Conservation (phyloP, 2,113 vertebrate species). For the Poeciliopsis retropinna region DNA sequence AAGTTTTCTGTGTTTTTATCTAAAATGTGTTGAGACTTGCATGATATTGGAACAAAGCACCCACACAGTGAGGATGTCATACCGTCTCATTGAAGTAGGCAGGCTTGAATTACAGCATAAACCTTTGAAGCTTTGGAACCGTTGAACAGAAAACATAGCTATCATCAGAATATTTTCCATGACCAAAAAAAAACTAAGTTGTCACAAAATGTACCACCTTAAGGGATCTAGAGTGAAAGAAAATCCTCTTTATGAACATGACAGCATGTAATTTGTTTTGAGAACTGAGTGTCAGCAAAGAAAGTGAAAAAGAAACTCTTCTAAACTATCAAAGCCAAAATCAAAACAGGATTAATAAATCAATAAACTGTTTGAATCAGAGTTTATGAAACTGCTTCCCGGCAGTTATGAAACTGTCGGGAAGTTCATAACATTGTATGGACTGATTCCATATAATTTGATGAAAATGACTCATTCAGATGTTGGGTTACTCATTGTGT, state of each 20-base stretch:
- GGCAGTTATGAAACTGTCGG: no score
- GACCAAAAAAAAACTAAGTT: slow-evolving; percentile 12
- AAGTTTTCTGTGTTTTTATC: slow-evolving; percentile 44
- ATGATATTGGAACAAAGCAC: slow-evolving; percentile 50
- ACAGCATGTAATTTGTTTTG: neutral
- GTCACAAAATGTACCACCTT: neutral
- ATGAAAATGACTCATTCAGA: no score
- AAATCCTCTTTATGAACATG: neutral
- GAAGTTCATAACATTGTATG: no score
- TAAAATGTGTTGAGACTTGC: slow-evolving; percentile 63
- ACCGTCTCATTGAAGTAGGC: slow-evolving; percentile 34
- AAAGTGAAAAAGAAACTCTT: neutral
- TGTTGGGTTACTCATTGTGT: no score
- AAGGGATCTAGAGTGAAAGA: neutral
- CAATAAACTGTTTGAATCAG: neutral
- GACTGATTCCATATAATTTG: no score
- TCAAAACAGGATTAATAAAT: neutral
- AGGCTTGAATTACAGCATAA: slow-evolving; percentile 17
- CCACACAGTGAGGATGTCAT: slow-evolving; percentile 44
- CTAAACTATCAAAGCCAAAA: neutral
- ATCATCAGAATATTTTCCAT: neutral
- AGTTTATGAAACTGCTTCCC: no score
- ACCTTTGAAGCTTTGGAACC: slow-evolving; percentile 49
- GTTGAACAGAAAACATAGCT: slow-evolving; percentile 23
- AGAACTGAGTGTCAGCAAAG: neutral